Base-by-base conservation (phyloP, 2,797 vertebrate species). In the Danio choprae region DNA sequence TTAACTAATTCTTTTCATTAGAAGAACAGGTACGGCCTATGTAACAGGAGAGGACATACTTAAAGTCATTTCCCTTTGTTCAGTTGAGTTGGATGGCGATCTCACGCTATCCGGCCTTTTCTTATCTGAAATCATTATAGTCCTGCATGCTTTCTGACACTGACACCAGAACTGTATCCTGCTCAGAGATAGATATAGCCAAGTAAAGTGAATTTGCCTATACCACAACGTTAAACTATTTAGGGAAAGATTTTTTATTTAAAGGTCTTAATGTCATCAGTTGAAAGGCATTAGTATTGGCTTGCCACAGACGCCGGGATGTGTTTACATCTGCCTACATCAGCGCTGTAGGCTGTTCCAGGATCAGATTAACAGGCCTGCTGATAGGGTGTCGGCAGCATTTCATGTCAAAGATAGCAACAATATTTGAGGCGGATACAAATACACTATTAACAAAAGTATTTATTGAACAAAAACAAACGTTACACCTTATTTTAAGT, bases 21-120 rank as follows among this genome's bases (percentile, higher is more conserved):
- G 71, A 80, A 77, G 80, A 82, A 22, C 16, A 81, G 68, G 50
- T 43, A 63, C 36, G 80, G 44, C 22, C 74, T 76, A 76, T 85
- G 89, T 88, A 91, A 92, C 82, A 79, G 50, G 85, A 89, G 87
- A 87, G 72, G 81, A 18, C 71, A 13, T 44, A 79, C 60, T 74
- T 81, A 74, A 75, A 64, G 72, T 83, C 53, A 84, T 86, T 87
- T 87, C 71, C 77, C 58, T 83, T 76, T 53, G 46, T 60, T 44
- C 40, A 69, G 6, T 62, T 51, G 12, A 67, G 69, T 36, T 53
- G 46, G 69, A 56, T 4, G 13, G 73, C 59, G 68, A 74, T 82
- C 81, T 89, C 82, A 68, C 53, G 71, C 84, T 70, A 77, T n/a
- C 83, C 58, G 76, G 36, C 18, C 10, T 78, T 69, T 53, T 67